These are phyloP conservation scores for Lysiphlebus fabarum DNA, from an alignment of 1,140 invertebrate genomes.

Conservation along the genomic window DNA sequence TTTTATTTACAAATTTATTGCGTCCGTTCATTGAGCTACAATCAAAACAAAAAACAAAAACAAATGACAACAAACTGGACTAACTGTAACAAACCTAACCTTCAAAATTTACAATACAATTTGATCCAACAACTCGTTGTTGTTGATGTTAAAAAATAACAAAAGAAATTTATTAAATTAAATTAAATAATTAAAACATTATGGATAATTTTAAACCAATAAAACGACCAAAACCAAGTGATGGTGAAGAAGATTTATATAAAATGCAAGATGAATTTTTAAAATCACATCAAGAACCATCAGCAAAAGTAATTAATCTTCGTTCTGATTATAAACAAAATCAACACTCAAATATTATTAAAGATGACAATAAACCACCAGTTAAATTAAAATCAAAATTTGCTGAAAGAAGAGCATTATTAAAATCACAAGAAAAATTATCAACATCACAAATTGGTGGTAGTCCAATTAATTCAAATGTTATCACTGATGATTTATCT, in stretches of 20 bases:
- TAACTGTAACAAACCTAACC: too few species aligned
- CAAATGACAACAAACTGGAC: too few species aligned
- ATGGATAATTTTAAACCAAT: slow-evolving; percentile 24
- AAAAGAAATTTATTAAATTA: too few species aligned
- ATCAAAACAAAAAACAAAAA: too few species aligned
- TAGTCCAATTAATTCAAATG: slow-evolving; percentile 27
- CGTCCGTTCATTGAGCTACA: too few species aligned
- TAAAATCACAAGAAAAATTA: slow-evolving; percentile 23
- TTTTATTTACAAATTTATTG: too few species aligned
- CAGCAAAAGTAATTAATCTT: slow-evolving; percentile 60
- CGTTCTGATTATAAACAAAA: slow-evolving; percentile 1
- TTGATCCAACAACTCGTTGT: too few species aligned
- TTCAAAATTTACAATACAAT: too few species aligned
- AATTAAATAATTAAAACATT: not conserved
- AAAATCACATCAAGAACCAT: slow-evolving; percentile 52
- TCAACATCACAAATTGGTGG: slow-evolving; percentile 32
- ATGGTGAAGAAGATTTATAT: slow-evolving; percentile 67
- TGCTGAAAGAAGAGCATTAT: slow-evolving; percentile 27
- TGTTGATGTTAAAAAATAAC: too few species aligned
- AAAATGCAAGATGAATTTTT: slow-evolving; percentile 68
- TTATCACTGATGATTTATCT: slow-evolving; percentile 2
- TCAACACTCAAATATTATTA: not conserved
- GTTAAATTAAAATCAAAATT: slow-evolving; percentile 39
- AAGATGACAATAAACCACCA: not conserved
- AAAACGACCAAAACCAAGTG: slow-evolving; percentile 61